phyloP scores from a whole-genome alignment of 1,140 invertebrate genomes.

The Calycopis cecrops region DNA sequence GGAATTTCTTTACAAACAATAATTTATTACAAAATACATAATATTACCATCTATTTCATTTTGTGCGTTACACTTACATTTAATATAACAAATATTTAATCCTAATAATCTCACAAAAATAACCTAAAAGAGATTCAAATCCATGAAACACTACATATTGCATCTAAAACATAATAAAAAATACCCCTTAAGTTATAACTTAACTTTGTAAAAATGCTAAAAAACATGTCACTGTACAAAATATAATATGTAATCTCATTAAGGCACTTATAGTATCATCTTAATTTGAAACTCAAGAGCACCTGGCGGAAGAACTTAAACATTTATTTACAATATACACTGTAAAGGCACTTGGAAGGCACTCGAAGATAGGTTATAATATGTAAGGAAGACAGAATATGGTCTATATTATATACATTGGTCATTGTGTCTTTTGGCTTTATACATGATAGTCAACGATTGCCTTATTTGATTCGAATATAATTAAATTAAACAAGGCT shows the following conservation, averaged over 20 bases:
- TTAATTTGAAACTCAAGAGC: background rate
- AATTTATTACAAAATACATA: constrained; percentile 69
- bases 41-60: constrained; percentile 41
- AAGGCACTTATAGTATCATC: constrained; percentile 15
- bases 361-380: background rate
- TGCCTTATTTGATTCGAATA: too few relatives aligned
- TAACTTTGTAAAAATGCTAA: constrained; percentile 52
- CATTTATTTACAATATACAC: constrained; percentile 3
- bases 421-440: constrained; percentile 10
- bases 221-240: constrained; percentile 56
- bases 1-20: constrained; percentile 55
- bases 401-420: constrained; percentile 15
- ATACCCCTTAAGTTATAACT: constrained; percentile 24
- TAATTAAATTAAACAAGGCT: too few relatives aligned
- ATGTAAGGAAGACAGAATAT: constrained; percentile 13
- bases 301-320: constrained; percentile 3
- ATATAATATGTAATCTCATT: constrained; percentile 54
- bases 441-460: too few relatives aligned
- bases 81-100: constrained; percentile 54
- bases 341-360: constrained; percentile 9
- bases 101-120: constrained; percentile 63
- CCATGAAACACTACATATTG: constrained; percentile 40
- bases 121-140: constrained; percentile 51
- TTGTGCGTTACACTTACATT: constrained; percentile 50
- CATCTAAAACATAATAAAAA: constrained; percentile 26